These are phyloP conservation scores for Carcharodon carcharias DNA, from an alignment of 2,797 vertebrate species.

Conservation along the genomic window DNA sequence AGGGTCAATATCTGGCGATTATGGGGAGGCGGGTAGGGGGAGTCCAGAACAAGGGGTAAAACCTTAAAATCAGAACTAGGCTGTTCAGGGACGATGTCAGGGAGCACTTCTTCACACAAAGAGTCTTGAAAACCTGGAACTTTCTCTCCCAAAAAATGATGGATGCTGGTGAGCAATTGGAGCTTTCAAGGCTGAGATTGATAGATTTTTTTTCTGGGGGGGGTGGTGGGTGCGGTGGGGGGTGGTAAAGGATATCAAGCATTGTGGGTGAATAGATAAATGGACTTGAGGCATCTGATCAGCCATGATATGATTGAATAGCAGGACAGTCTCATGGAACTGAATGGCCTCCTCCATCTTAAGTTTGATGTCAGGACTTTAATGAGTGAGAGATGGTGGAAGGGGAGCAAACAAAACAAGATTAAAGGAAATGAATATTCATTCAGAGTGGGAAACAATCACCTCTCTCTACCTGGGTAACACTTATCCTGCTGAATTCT, in stretches of 20 bases:
- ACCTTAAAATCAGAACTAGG: neutral
- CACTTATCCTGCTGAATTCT: neutral
- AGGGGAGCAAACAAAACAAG: neutral
- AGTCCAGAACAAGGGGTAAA: neutral
- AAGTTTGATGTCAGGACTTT: neutral
- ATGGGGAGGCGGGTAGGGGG: too few relatives aligned
- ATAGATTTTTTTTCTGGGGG: too few relatives aligned
- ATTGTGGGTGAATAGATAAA: neutral
- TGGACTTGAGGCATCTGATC: neutral
- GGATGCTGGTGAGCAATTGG: neutral
- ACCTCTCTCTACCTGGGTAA: neutral
- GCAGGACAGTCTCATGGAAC: neutral
- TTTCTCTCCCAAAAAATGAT: neutral
- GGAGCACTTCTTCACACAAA: neutral
- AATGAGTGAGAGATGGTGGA: neutral
- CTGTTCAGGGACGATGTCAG: neutral
- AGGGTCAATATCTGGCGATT: neutral
- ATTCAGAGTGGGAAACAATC: neutral
- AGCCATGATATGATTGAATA: neutral
- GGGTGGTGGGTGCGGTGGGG: too few relatives aligned
- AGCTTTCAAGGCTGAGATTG: neutral
- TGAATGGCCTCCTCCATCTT: neutral
- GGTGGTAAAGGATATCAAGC: neutral
- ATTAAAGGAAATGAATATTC: neutral
- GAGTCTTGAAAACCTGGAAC: neutral